Base-by-base conservation (phyloP, 1,140 invertebrate genomes). In the Meteorus sp. region DNA sequence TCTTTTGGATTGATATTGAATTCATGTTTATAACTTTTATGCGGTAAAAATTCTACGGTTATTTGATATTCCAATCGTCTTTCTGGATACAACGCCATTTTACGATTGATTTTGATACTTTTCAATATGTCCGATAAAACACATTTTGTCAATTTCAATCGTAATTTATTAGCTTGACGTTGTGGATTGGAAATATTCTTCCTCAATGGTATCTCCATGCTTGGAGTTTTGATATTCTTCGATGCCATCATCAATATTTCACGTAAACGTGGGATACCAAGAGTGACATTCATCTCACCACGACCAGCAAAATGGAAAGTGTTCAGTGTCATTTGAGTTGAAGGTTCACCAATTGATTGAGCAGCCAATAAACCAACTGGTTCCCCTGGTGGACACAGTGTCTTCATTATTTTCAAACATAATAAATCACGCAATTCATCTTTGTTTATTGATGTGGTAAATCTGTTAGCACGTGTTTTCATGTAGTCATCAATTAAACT, bases 271-370 rank as follows among this genome's bases (percentile, higher is more conserved):
- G 97, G 97, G 65, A 99, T 98, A 85, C 94, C 97, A 1, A 99
- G 82, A 0, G 98, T 99, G 0, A 99, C 96, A 78, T 99, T 99
- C 95, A 99, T 99, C 79, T 99, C 98, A 84, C 97, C 96, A 81
- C 95, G 88, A 77, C 98, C 98, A 66, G 98, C 97, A 82, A 99
- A 99, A 75, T 99, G 98, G 79, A 99, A 99, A 29, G 98, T 99
- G 71, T 99, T 99, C 61, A 99, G 77, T 66, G 98, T 99, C 97
- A 99, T 99, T 82, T 99, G 97, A 55, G 98, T 99, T 2, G 96
- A 98, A 0, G 97, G 97, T 81, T 99, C 98, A 58, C 97, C 97
- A 65, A 99, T 91, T 6, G 95, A 98, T 83, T 92, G 90, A 17
- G 97, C 97, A 15, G 97, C 97, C 52, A 99, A 77, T 19, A 99